phyloP scores from a whole-genome alignment of 2,888 invertebrate genomes.

The Octonoba sinensis region DNA sequence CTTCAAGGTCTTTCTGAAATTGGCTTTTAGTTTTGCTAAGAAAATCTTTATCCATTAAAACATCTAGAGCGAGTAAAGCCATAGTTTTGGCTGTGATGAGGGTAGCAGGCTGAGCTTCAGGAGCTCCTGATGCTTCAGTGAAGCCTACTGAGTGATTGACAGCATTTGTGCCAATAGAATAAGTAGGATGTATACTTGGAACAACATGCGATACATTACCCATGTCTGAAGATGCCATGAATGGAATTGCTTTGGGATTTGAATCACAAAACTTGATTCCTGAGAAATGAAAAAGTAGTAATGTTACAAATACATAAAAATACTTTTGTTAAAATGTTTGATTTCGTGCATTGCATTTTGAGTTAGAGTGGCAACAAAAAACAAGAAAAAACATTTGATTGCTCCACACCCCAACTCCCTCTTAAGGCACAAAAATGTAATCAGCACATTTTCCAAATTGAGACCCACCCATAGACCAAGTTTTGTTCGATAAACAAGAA shows the following conservation, averaged over 20 bases:
- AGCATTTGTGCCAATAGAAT: conserved; percentile 67
- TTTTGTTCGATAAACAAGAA: too few species aligned
- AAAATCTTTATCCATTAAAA: conserved; percentile 66
- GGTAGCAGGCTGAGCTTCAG: conserved; percentile 66
- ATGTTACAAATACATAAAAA: too few species aligned
- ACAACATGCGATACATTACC: conserved; percentile 70
- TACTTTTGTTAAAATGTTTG: too few species aligned
- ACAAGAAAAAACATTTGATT: too few species aligned
- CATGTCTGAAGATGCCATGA: conserved; percentile 70
- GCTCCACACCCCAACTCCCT: not conserved
- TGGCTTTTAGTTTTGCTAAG: conserved; percentile 63
- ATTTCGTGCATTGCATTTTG: too few species aligned
- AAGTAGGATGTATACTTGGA: conserved; percentile 69
- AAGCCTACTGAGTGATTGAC: conserved; percentile 69
- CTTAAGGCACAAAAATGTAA: too few species aligned
- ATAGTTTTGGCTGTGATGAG: conserved; percentile 67
- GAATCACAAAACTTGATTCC: conserved; percentile 62
- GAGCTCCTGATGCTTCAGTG: conserved; percentile 67
- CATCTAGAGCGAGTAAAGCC: conserved; percentile 67
- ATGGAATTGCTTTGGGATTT: conserved; percentile 42
- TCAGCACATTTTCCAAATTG: too few species aligned
- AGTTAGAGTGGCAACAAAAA: too few species aligned
- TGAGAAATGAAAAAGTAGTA: not conserved
- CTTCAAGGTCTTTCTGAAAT: conserved; percentile 64
- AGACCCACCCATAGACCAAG: too few species aligned